These are phyloP conservation scores for Myotis vivesi DNA, from an alignment of 2,797 vertebrate species.

Conservation along the genomic window DNA sequence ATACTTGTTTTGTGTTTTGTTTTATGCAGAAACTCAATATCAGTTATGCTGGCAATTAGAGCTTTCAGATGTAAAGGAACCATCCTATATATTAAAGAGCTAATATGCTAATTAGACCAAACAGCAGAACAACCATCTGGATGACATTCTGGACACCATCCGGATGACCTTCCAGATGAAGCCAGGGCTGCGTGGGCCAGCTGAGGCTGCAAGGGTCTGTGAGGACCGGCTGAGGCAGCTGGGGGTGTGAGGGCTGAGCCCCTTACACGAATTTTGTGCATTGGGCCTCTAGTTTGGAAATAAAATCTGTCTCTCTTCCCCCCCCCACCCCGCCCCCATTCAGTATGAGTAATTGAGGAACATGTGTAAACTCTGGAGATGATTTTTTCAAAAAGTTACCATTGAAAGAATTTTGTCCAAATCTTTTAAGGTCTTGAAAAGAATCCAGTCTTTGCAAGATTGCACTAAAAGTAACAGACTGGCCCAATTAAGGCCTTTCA, in stretches of 20 bases:
- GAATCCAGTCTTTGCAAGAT: slow-evolving; percentile 51
- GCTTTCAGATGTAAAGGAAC: slow-evolving; percentile 34
- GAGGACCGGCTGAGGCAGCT: too few relatives aligned
- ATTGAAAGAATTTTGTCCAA: slow-evolving; percentile 54
- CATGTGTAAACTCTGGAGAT: slow-evolving; percentile 42
- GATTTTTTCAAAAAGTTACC: slow-evolving; percentile 51
- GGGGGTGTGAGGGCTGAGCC: too few relatives aligned
- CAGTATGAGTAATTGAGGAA: slow-evolving; percentile 33
- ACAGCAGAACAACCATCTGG: too few relatives aligned
- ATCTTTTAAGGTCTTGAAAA: slow-evolving; percentile 50
- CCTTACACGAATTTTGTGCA: too few relatives aligned
- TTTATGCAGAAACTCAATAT: slow-evolving; percentile 61
- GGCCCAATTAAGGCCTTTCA: slow-evolving; percentile 40
- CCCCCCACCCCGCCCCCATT: rapidly evolving
- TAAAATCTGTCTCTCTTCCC: not conserved
- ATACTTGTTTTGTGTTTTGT: slow-evolving; percentile 60
- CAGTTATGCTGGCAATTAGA: slow-evolving; percentile 62
- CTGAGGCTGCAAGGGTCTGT: too few relatives aligned
- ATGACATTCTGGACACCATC: too few relatives aligned
- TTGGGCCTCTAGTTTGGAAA: not conserved
- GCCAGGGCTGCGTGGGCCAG: too few relatives aligned
- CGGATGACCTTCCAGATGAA: too few relatives aligned
- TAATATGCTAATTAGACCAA: too few relatives aligned
- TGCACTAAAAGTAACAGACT: slow-evolving; percentile 34
- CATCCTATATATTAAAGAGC: not conserved